These are phyloP conservation scores for Entomobrya multifasciata DNA, from an alignment of 2,888 invertebrate species.

Conservation along the genomic window DNA sequence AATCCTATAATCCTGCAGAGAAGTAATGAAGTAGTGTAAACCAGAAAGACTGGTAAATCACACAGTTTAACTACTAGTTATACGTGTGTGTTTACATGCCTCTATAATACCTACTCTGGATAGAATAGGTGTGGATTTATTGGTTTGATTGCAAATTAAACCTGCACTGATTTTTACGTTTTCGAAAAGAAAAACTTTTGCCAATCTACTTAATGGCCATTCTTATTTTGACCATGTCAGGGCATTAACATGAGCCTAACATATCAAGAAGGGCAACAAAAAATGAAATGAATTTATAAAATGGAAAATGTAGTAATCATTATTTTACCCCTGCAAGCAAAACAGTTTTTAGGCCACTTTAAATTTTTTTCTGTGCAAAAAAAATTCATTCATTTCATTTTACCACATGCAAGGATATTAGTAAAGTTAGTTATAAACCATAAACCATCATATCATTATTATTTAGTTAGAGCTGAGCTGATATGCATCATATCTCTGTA, in stretches of 20 bases:
- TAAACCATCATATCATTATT: conserved; percentile 55
- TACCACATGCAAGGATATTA: background rate
- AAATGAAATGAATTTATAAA: background rate
- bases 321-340: conserved; percentile 9
- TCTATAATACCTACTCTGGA: no score
- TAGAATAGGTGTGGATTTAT: background rate
- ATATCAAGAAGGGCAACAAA: conserved; percentile 25
- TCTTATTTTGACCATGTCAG: conserved; percentile 19
- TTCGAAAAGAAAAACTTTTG: background rate
- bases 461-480: conserved; percentile 39
- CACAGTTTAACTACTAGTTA: no score
- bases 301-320: background rate
- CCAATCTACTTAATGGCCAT: conserved; percentile 12
- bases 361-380: background rate
- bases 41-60: no score
- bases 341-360: conserved; percentile 15
- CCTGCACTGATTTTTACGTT: background rate
- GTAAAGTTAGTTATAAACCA: conserved; percentile 23
- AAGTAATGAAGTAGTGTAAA: background rate
- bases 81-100: no score
- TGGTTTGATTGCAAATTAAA: background rate
- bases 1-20: background rate
- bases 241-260: background rate
- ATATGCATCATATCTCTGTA: conserved; percentile 12
- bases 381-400: conserved; percentile 31